Conservation (phyloP, 2,888 invertebrate genomes). For the Halocaridina rubra region DNA sequence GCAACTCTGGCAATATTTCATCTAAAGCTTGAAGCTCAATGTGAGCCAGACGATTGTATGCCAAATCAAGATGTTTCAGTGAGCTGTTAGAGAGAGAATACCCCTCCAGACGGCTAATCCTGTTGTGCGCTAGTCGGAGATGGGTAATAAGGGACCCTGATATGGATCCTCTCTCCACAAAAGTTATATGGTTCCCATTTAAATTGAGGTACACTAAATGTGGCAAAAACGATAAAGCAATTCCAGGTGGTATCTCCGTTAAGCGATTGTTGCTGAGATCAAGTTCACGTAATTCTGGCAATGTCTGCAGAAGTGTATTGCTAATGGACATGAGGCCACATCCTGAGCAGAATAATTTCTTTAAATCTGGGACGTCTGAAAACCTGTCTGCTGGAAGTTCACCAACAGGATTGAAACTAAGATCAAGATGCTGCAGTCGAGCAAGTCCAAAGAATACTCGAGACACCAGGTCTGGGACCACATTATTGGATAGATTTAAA, state of each 20-base stretch:
- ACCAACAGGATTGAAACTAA: constrained; percentile 80
- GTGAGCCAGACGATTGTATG: constrained; percentile 77
- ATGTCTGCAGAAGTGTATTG: constrained; percentile 77
- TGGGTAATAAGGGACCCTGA: constrained; percentile 70
- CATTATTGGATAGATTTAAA: constrained; percentile 66
- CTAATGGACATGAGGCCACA: constrained; percentile 81
- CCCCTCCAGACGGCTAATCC: constrained; percentile 80
- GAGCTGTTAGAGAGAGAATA: constrained; percentile 80
- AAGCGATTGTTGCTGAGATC: constrained; percentile 64
- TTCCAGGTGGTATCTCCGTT: constrained; percentile 54
- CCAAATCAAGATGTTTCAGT: constrained; percentile 78
- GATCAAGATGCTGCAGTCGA: constrained; percentile 78
- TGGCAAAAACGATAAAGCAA: constrained; percentile 37
- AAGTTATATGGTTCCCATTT: constrained; percentile 83
- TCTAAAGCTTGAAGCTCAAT: constrained; percentile 37
- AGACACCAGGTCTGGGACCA: constrained; percentile 65
- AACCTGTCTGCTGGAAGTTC: constrained; percentile 80
- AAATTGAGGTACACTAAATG: constrained; percentile 69
- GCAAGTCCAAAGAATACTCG: constrained; percentile 80
- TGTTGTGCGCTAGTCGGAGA: constrained; percentile 78
- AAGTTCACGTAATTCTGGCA: constrained; percentile 65
- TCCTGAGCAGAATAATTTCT: constrained; percentile 78
- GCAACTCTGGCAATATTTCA: constrained; percentile 38
- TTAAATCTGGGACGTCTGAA: constrained; percentile 74
- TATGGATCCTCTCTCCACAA: constrained; percentile 67